Evolutionary conservation across 37 sponge, comb jelly and placozoan genomes (phyloP).

Genomic region (Axinella damicornis): DNA sequence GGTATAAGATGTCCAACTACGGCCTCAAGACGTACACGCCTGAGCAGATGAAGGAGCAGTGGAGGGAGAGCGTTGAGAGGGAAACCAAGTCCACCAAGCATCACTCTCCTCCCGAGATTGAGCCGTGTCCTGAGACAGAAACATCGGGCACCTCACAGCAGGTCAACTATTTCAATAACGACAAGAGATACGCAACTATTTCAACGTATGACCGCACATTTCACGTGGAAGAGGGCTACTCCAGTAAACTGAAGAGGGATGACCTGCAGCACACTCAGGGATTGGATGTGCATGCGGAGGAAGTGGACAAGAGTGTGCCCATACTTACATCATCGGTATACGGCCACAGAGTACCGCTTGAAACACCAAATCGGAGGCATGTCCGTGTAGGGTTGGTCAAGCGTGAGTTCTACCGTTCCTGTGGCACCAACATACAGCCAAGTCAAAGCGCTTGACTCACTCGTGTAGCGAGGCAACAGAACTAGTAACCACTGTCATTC

Average conservation of each 20-base stretch:
- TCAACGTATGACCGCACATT: slow-evolving; percentile 73
- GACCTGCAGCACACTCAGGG: slow-evolving; percentile 89
- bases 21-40: slow-evolving; percentile 86
- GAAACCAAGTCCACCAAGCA: slow-evolving; percentile 54
- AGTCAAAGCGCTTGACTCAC: neutral
- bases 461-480: no score
- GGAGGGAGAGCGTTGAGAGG: slow-evolving; percentile 80
- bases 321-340: slow-evolving; percentile 87
- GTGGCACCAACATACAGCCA: slow-evolving; percentile 49
- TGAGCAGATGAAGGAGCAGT: slow-evolving; percentile 86
- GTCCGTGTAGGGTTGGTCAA: slow-evolving; percentile 85
- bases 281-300: slow-evolving; percentile 82
- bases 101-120: slow-evolving; percentile 11
- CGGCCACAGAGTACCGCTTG: slow-evolving; percentile 80
- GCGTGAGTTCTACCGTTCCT: slow-evolving; percentile 90
- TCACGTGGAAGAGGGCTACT: slow-evolving; percentile 89
- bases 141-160: neutral
- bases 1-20: slow-evolving; percentile 94
- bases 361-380: slow-evolving; percentile 64
- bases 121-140: neutral
- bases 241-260: slow-evolving; percentile 86
- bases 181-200: slow-evolving; percentile 2
- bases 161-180: slow-evolving; percentile 64
- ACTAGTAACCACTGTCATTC: no score
- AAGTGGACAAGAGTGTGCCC: slow-evolving; percentile 74